A percentile compares a stretch with the other conserved stretches of the same genome.
phyloP scores from a whole-genome alignment of 2,888 invertebrate species.

The Phortica okadai region DNA sequence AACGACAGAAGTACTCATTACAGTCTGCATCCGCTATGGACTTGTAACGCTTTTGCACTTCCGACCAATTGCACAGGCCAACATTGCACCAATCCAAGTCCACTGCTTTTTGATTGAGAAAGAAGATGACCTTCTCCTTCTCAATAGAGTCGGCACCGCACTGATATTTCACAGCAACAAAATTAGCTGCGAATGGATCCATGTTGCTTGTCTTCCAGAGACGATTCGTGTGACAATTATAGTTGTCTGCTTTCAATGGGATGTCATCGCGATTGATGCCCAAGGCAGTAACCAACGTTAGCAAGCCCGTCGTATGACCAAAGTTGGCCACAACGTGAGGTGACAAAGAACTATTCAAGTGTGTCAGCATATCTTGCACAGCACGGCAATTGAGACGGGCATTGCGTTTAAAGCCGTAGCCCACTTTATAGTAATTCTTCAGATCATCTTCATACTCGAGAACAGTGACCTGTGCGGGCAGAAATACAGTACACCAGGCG shows the following conservation, averaged over 20 bases:
- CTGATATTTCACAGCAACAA: slow-evolving; percentile 86
- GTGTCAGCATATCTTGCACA: slow-evolving; percentile 83
- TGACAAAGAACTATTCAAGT: slow-evolving; percentile 80
- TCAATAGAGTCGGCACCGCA: slow-evolving; percentile 69
- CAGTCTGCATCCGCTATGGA: slow-evolving; percentile 77
- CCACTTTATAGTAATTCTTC: slow-evolving; percentile 84
- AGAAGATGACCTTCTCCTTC: slow-evolving; percentile 81
- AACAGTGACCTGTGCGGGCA: slow-evolving; percentile 82
- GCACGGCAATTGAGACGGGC: slow-evolving; percentile 84
- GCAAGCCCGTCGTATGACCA: slow-evolving; percentile 80
- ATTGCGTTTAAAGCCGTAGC: slow-evolving; percentile 83
- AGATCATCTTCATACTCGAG: slow-evolving; percentile 89
- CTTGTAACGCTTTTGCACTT: slow-evolving; percentile 80
- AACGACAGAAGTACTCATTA: slow-evolving; percentile 66
- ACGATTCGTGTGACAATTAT: slow-evolving; percentile 78
- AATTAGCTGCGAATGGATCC: slow-evolving; percentile 84
- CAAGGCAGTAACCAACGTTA: slow-evolving; percentile 81
- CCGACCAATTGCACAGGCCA: slow-evolving; percentile 87
- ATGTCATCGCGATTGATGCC: slow-evolving; percentile 80
- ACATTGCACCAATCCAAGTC: slow-evolving; percentile 84
- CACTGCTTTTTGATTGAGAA: slow-evolving; percentile 84
- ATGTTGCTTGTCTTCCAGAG: slow-evolving; percentile 84
- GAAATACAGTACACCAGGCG: slow-evolving; percentile 88
- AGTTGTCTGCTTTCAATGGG: slow-evolving; percentile 82
- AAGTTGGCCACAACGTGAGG: slow-evolving; percentile 84